Conservation (phyloP, 92 coral and sea anemone genomes). For the Heteractis magnifica region DNA sequence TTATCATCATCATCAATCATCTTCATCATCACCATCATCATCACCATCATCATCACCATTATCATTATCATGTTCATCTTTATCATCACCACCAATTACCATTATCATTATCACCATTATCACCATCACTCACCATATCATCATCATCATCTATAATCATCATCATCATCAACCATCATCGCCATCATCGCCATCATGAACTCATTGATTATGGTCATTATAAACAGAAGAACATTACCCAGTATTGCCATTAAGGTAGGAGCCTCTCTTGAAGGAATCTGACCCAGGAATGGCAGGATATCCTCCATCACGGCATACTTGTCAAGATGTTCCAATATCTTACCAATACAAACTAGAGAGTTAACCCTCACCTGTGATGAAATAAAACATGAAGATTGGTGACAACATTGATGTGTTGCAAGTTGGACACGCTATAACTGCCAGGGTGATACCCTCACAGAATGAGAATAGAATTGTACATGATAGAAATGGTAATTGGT, state of each 20-base stretch:
- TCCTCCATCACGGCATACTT: constrained; percentile 89
- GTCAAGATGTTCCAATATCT: constrained; percentile 85
- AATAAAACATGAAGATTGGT: not conserved
- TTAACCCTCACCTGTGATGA: constrained; percentile 78
- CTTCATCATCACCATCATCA: not conserved
- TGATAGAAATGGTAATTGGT: no score
- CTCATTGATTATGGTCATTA: not conserved
- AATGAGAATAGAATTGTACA: no score
- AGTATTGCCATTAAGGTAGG: constrained; percentile 95
- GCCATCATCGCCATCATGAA: not conserved
- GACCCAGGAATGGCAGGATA: constrained; percentile 78
- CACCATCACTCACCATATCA: not conserved
- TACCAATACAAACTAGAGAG: constrained; percentile 91
- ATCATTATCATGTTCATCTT: no score
- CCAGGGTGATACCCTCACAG: no score
- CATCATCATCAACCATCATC: not conserved
- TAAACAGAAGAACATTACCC: constrained; percentile 39
- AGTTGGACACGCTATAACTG: no score
- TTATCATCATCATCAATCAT: not conserved
- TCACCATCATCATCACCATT: not conserved
- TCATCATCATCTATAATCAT: not conserved
- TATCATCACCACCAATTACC: not conserved
- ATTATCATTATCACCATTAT: no score
- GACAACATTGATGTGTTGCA: not conserved
- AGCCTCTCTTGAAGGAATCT: constrained; percentile 95